Conservation (phyloP, 2,113 vertebrate genomes). For the Callaeas wilsoni region DNA sequence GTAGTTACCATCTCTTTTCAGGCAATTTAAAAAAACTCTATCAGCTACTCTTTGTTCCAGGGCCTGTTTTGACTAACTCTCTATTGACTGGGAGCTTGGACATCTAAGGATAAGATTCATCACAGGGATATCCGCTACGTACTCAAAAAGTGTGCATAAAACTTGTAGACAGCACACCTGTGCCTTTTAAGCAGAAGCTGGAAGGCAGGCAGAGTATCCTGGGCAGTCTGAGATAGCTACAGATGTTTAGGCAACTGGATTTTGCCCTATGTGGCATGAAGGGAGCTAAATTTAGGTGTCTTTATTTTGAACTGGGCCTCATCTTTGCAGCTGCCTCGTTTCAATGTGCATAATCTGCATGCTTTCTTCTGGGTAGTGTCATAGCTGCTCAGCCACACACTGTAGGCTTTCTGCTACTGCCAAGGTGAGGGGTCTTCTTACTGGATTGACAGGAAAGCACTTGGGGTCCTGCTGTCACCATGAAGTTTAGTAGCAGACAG, state of each 20-base stretch:
- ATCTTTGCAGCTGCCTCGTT: neutral
- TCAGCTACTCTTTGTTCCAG: neutral
- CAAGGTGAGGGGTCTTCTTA: neutral
- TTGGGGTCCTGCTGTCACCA: neutral
- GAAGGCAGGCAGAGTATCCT: neutral
- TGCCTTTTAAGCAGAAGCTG: neutral
- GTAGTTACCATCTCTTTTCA: neutral
- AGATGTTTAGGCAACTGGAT: neutral
- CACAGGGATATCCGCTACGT: neutral
- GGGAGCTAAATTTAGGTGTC: neutral
- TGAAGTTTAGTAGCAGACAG: neutral
- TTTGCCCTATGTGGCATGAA: neutral
- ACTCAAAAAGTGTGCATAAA: neutral
- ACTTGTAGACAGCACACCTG: neutral
- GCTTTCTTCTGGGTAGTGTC: neutral
- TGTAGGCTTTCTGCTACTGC: neutral
- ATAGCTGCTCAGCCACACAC: neutral
- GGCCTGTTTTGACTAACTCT: neutral
- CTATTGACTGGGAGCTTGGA: neutral
- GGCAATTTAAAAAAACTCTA: neutral
- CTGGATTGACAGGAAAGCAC: neutral
- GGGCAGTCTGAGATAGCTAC: neutral
- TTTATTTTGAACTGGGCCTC: neutral
- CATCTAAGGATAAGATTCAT: neutral
- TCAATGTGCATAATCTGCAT: neutral